Evolutionary conservation across 2,888 invertebrate genomes (phyloP).

Genomic region (Tenthredo scrophulariae): DNA sequence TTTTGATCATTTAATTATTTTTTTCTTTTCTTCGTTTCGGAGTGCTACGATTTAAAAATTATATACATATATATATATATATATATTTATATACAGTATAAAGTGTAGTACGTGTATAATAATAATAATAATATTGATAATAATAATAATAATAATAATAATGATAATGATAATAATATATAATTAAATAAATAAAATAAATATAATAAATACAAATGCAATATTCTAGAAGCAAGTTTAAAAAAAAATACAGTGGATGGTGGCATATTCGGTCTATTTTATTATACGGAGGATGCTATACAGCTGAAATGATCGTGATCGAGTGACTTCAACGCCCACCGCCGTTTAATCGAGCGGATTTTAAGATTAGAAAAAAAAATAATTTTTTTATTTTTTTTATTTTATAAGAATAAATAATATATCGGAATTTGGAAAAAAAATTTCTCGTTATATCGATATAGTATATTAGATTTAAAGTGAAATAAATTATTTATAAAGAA

Average conservation of each 20-base stretch:
- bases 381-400: too few species aligned
- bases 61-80: too few species aligned
- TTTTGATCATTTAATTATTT: too few species aligned
- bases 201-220: conserved; percentile 60
- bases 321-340: conserved; percentile 61
- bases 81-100: too few species aligned
- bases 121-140: too few species aligned
- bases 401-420: too few species aligned
- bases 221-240: conserved; percentile 66
- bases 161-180: not conserved
- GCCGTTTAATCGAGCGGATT: not conserved
- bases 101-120: too few species aligned
- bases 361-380: not conserved
- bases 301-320: not conserved
- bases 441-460: not conserved
- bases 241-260: conserved; percentile 60
- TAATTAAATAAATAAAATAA: not conserved
- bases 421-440: not conserved
- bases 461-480: not conserved
- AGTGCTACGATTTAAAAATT: too few species aligned
- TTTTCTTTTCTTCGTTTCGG: not conserved
- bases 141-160: not conserved
- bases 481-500: too few species aligned
- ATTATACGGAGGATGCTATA: conserved; percentile 29
- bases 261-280: conserved; percentile 40